phyloP scores from a whole-genome alignment of 2,888 invertebrate species.

The Ormia ochracea region DNA sequence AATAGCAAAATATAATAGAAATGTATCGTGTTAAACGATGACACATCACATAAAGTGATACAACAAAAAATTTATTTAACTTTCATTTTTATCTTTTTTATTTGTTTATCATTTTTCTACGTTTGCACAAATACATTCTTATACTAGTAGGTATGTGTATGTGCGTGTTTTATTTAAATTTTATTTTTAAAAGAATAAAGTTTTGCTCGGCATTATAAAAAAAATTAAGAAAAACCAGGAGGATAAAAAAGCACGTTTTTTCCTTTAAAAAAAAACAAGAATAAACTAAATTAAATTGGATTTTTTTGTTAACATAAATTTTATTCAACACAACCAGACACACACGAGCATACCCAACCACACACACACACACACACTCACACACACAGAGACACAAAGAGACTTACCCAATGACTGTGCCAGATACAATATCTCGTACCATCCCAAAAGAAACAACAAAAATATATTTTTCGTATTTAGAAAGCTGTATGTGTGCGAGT shows the following conservation, averaged over 20 bases:
- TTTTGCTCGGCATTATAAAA: not conserved
- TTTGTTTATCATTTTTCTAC: not conserved
- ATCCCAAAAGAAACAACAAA: too few relatives aligned
- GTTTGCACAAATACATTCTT: not conserved
- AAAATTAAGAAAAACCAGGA: slow-evolving; percentile 10
- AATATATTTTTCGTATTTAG: too few relatives aligned
- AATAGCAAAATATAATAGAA: slow-evolving; percentile 4
- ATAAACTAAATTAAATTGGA: slow-evolving; percentile 38
- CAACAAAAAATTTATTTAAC: slow-evolving; percentile 25
- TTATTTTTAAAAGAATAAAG: slow-evolving; percentile 13
- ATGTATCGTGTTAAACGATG: slow-evolving; percentile 48
- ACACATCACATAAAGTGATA: slow-evolving; percentile 42
- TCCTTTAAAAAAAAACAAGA: slow-evolving; percentile 9
- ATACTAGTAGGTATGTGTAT: not conserved
- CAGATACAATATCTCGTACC: too few relatives aligned
- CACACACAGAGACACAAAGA: too few relatives aligned
- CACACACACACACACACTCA: not conserved
- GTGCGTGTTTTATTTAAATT: slow-evolving; percentile 21
- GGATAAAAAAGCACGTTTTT: slow-evolving; percentile 38
- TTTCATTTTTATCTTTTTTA: slow-evolving; percentile 17
- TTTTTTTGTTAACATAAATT: slow-evolving; percentile 36
- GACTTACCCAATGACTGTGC: too few relatives aligned
- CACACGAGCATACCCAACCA: not conserved
- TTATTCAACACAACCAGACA: not conserved
- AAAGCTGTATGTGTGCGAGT: too few relatives aligned